Evolutionary conservation across 35 echinoderm and acorn worm species (phyloP).

Genomic region (Apostichopus japonicus): DNA sequence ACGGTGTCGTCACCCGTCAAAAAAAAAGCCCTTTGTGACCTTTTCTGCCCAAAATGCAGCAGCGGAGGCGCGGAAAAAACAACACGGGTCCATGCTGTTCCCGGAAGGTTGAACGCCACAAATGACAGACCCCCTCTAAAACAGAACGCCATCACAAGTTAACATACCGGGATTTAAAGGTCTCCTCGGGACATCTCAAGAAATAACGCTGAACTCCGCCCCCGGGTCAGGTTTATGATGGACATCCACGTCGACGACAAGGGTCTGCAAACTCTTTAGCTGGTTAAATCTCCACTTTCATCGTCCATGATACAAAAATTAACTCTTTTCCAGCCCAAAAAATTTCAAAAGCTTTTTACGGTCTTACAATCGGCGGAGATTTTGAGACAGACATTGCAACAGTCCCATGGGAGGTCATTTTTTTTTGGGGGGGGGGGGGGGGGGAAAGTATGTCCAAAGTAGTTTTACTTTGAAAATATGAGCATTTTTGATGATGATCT

Average conservation of each 20-base stretch:
- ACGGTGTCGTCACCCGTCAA: not conserved
- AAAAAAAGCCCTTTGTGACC: not conserved
- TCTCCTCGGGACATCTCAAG: constrained; percentile 15
- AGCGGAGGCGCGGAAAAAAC: not conserved
- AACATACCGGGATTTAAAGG: constrained; percentile 1
- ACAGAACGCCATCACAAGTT: constrained; percentile 11
- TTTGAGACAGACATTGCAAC: not conserved
- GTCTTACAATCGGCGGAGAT: not conserved
- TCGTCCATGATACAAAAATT: not conserved
- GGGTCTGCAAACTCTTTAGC: not conserved
- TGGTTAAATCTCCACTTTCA: not conserved
- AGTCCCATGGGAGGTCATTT: not conserved
- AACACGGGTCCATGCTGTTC: not conserved
- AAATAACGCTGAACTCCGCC: not conserved
- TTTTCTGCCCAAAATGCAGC: not conserved
- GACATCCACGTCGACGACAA: not conserved
- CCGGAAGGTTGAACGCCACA: not conserved
- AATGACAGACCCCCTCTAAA: not conserved
- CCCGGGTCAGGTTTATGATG: not conserved
- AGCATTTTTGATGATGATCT: not conserved
- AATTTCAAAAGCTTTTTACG: not conserved
- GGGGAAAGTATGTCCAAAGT: too few species aligned
- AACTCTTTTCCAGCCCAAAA: not conserved
- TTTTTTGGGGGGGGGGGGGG: not conserved
- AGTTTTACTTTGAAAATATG: too few species aligned